Evolutionary conservation across 2,888 invertebrate genomes (phyloP).

Genomic region (Itoplectis maculator): DNA sequence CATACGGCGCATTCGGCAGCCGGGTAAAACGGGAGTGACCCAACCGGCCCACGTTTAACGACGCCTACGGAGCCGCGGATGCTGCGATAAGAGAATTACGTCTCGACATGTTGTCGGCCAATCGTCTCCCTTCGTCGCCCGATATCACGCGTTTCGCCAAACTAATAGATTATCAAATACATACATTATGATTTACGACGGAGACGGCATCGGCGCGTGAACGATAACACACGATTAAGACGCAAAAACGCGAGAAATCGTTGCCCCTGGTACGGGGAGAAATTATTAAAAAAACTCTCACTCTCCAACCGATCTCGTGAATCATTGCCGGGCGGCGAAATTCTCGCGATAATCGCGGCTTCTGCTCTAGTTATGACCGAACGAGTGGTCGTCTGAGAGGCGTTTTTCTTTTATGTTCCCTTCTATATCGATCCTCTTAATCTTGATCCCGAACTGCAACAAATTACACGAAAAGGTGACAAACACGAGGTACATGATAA

Average conservation of each 20-base stretch:
- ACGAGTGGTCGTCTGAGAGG: neutral
- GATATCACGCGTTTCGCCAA: conserved; percentile 51
- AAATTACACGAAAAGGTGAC: no score
- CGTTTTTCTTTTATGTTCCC: neutral
- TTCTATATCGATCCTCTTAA: no score
- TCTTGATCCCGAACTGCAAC: no score
- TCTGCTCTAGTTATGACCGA: conserved; percentile 8
- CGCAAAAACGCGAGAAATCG: conserved; percentile 37
- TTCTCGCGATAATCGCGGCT: conserved; percentile 9
- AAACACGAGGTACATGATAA: no score
- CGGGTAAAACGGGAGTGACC: conserved; percentile 11
- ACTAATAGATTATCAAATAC: conserved; percentile 11
- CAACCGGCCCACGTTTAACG: conserved; percentile 35
- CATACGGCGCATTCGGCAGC: neutral
- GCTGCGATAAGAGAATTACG: conserved; percentile 54
- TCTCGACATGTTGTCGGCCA: conserved; percentile 19
- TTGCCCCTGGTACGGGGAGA: neutral
- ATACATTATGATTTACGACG: neutral
- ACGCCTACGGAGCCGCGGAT: conserved; percentile 44
- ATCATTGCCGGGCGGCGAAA: conserved; percentile 35
- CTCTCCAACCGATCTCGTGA: conserved; percentile 32
- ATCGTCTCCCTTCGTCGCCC: conserved; percentile 15
- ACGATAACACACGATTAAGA: conserved; percentile 42
- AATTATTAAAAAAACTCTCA: conserved; percentile 15
- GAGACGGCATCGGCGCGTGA: conserved; percentile 41